A percentile compares a stretch with the other conserved stretches of the same genome.
These are phyloP conservation scores for Synergus umbraculus DNA, from an alignment of 2,888 invertebrate species.

Conservation along the genomic window DNA sequence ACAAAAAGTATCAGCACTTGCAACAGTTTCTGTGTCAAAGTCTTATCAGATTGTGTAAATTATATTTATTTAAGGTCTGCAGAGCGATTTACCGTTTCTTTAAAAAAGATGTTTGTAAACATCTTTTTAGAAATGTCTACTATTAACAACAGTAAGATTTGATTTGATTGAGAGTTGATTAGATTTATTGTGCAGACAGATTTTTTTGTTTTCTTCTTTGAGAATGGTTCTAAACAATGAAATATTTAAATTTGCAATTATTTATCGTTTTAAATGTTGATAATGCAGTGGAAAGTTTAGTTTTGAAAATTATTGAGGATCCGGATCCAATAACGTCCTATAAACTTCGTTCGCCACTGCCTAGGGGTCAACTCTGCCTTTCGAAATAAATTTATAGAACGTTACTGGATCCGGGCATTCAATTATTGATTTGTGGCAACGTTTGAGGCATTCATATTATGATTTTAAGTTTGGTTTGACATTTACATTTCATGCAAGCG, in stretches of 20 bases:
- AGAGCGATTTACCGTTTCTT: no score
- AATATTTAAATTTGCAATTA: no score
- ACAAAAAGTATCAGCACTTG: constrained; percentile 19
- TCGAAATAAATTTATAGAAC: no score
- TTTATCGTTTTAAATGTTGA: background rate
- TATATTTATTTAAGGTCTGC: no score
- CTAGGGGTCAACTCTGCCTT: no score
- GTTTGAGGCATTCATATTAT: background rate
- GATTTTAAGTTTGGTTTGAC: background rate
- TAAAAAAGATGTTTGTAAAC: background rate
- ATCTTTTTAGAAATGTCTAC: background rate
- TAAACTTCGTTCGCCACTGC: no score
- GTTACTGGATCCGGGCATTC: no score
- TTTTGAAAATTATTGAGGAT: background rate
- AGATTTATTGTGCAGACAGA: background rate
- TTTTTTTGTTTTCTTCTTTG: background rate
- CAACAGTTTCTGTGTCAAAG: constrained; percentile 19
- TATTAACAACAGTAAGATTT: no score
- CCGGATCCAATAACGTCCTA: no score
- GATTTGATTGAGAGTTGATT: background rate
- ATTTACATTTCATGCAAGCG: constrained; percentile 12
- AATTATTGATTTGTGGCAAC: background rate
- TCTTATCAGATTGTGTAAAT: no score
- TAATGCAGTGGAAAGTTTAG: background rate
- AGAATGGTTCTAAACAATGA: background rate